A percentile compares a stretch with the other conserved stretches of the same genome.
Conservation (phyloP, 2,113 vertebrate genomes). For the Tetrax tetrax region DNA sequence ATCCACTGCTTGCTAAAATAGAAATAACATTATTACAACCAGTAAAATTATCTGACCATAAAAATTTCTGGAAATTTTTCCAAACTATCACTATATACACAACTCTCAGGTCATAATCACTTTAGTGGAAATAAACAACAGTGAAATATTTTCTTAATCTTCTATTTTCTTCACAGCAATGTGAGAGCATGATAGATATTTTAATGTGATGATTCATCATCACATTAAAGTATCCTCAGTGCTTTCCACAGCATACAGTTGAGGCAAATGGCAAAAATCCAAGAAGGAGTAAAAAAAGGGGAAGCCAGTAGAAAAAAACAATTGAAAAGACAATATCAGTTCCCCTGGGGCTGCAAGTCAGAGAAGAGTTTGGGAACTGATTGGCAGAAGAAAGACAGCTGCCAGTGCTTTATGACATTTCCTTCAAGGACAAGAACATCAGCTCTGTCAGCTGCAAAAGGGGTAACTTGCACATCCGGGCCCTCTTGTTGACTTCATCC, state of each 20-base stretch:
- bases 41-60: background rate
- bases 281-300: background rate
- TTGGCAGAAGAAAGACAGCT: background rate
- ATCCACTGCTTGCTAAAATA: background rate
- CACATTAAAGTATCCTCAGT: background rate
- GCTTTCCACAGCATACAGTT: background rate
- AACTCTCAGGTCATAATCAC: background rate
- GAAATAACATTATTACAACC: background rate
- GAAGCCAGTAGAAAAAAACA: background rate
- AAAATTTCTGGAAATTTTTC: background rate
- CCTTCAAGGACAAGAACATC: background rate
- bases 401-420: background rate
- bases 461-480: background rate
- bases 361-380: background rate
- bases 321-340: background rate
- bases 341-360: background rate
- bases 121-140: background rate
- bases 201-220: background rate
- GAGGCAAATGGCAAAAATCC: background rate
- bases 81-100: background rate
- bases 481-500: background rate
- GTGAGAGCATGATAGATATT: background rate
- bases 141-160: background rate
- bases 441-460: background rate
- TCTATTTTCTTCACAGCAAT: background rate